Base-by-base conservation (phyloP, 2,888 invertebrate species). In the Acrobasis repandana region DNA sequence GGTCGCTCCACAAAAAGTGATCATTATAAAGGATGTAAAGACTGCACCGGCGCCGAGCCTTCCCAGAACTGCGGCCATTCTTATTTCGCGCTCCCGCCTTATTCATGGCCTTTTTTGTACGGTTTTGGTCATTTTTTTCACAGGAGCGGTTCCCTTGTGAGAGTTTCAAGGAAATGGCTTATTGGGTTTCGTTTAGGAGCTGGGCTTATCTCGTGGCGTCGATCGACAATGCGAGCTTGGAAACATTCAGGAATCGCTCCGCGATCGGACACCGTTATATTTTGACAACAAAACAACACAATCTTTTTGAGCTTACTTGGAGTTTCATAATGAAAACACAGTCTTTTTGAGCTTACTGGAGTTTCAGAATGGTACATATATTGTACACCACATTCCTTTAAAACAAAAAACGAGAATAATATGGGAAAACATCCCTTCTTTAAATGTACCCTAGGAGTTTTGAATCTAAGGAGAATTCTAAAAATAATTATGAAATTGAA, bases 1-100 rank as follows among this genome's bases (percentile, higher is more conserved):
- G 88, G 85, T 82, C 83, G 81, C 77, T 79, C 70, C 66, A 85
- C 85, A 90, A 91, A 90, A 90, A 90, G 83, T 79, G 81, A 86
- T 88, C 87, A 86, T 90, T 90, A 90, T 85, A 88, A 89, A 88
- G 83, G 85, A 88, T 88, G 82, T 87, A 88, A 88, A 88, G 89
- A 85, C 85, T 85, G 83, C 86, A 83, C 82, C 89, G 88, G 89
- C 89, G 88, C 85, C 88, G 89, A 79, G 77, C 88, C 90, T 91
- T 92, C 91, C 83, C 86, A 88, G 91, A 91, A 91, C 77, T 82
- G 83, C 74, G 79, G 74, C 90, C 88, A 91, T 91, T 92, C 90
- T 91, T 89, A 89, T 90, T 90, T 90, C 82, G 90, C 88, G 88
- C 87, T 88, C 89, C 88, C 85, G 88, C 88, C 85, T 86, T 91